A percentile compares a stretch with the other conserved stretches of the same genome.
These are phyloP conservation scores for Polietes domitor DNA, from an alignment of 2,888 invertebrate species.

Conservation along the genomic window DNA sequence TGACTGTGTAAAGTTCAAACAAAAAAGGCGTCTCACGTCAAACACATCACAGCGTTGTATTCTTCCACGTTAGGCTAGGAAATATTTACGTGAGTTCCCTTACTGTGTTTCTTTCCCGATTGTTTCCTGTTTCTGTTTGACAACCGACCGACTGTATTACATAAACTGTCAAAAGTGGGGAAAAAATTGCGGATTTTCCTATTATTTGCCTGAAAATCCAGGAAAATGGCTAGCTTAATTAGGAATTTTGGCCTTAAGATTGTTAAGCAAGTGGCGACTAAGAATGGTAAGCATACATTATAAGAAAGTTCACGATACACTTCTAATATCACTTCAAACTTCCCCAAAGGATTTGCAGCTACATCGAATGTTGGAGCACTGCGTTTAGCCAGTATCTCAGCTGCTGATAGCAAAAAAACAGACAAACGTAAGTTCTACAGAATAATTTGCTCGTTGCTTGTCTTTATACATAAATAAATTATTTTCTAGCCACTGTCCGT, in stretches of 20 bases:
- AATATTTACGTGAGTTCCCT: too few relatives aligned
- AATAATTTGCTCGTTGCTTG: not conserved
- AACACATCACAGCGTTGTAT: too few relatives aligned
- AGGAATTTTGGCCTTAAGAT: conserved; percentile 76
- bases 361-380: conserved; percentile 70
- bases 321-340: not conserved
- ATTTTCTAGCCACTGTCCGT: conserved; percentile 78
- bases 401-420: conserved; percentile 72
- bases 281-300: conserved; percentile 73
- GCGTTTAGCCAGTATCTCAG: conserved; percentile 74
- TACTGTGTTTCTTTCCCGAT: too few relatives aligned
- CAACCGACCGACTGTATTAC: conserved; percentile 63
- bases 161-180: conserved; percentile 73
- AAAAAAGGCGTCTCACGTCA: too few relatives aligned
- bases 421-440: conserved; percentile 75
- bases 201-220: not conserved
- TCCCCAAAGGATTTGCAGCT: conserved; percentile 65
- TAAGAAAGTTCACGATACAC: not conserved
- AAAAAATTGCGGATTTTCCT: too few relatives aligned
- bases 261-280: conserved; percentile 72
- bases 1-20: too few relatives aligned
- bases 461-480: not conserved
- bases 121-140: too few relatives aligned
- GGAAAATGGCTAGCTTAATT: conserved; percentile 78
- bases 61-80: too few relatives aligned